These are phyloP conservation scores for Andrena haemorrhoa DNA, from an alignment of 2,888 invertebrate genomes.

Conservation along the genomic window DNA sequence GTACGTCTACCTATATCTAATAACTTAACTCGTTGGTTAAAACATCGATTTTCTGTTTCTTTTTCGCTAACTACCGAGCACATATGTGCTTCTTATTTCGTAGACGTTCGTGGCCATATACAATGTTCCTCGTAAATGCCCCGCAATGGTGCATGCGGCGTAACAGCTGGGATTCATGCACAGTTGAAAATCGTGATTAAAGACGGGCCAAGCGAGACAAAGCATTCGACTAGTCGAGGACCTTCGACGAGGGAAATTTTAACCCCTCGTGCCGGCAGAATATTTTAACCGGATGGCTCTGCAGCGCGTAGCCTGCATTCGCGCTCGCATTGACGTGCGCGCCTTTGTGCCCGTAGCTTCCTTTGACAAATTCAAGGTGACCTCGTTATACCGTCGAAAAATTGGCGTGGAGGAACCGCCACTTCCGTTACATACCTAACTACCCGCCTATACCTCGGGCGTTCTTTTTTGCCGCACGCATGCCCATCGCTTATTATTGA, in stretches of 20 bases:
- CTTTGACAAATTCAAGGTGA: slow-evolving; percentile 44
- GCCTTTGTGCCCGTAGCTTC: slow-evolving; percentile 11
- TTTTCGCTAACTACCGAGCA: background rate
- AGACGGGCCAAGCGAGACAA: too few species aligned
- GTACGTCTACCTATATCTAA: background rate
- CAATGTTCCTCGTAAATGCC: too few species aligned
- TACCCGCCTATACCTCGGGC: slow-evolving; percentile 28
- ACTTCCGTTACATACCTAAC: slow-evolving; percentile 36
- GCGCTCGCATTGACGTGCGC: background rate
- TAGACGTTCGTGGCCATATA: too few species aligned
- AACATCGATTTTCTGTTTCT: background rate
- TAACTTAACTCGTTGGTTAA: background rate
- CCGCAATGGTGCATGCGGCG: too few species aligned
- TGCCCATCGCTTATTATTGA: slow-evolving; percentile 64
- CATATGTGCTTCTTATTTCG: background rate
- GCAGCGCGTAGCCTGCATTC: slow-evolving; percentile 9
- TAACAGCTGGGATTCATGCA: too few species aligned
- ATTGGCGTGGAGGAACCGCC: slow-evolving; percentile 38
- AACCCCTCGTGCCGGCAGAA: background rate
- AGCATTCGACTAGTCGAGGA: background rate
- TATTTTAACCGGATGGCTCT: background rate
- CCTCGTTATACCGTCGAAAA: slow-evolving; percentile 56
- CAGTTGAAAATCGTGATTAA: too few species aligned
- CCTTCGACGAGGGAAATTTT: background rate
- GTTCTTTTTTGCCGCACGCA: slow-evolving; percentile 63